Evolutionary conservation across 2,888 invertebrate genomes (phyloP), one percentile per base, ranked within the genome.

Genomic region (Cephus spinipes): DNA sequence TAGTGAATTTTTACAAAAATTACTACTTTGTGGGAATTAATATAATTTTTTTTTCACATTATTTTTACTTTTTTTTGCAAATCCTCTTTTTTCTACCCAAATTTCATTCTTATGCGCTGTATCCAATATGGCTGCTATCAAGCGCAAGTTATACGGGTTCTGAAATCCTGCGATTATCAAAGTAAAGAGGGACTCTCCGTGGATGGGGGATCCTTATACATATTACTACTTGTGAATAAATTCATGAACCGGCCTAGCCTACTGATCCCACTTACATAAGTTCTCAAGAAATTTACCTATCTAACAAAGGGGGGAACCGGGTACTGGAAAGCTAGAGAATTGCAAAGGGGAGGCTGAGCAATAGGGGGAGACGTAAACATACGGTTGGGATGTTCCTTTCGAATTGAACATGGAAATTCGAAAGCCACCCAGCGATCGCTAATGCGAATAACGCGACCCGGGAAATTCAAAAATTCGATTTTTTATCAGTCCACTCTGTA

Each of bases 161-260:
- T 23, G 12, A 71, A 71, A 71, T 33, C 33, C 71, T 30, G 12
- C 33, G 71, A 71, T 71, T 71, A 71, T 71, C 71, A 15, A 31
- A 31, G 71, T 30, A 71, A 30, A 33, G 23, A 11, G 71, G 31
- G 12, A 32, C 23, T 40, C 55, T 55, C 0, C 2, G 55, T 9
- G 55, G 55, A 31, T 31, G 12, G 23, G 30, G 71, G 71, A 11
- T 71, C 15, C 11, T n/a, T 33, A 71, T 77, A 75, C 77, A 69
- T 75, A n/a, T 77, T 75, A 75, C 55, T 55, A 55, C 75, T 74
- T 77, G 77, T 33, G 77, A 77, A 77, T 77, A 78, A 69, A 78
- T 78, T 73, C 76, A 68, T 76, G 78, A 78, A 75, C 76, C 75
- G 75, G 73, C 75, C 76, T 75, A 75, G 73, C 76, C 75, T 40